Conservation (phyloP, 2,797 vertebrate genomes). For the Pipistrellus pipistrellus region DNA sequence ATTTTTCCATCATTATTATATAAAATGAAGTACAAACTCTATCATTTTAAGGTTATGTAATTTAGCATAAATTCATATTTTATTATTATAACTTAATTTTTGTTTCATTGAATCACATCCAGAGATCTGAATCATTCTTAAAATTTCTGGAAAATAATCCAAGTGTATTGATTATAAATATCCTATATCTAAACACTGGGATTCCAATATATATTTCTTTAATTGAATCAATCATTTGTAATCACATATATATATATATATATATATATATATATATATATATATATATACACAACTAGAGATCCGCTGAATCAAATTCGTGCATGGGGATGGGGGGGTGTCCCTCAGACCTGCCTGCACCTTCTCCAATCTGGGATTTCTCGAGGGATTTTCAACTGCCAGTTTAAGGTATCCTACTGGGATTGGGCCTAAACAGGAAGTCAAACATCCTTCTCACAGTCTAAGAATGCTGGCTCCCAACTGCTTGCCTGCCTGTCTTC, state of each 20-base stretch:
- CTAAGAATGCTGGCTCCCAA: no score
- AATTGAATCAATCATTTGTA: background rate
- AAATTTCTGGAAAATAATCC: slow-evolving; percentile 7
- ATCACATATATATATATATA: background rate
- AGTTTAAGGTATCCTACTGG: no score
- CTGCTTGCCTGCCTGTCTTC: no score
- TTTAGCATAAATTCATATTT: background rate
- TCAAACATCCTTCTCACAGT: no score
- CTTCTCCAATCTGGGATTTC: no score
- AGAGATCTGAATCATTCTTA: slow-evolving; percentile 4
- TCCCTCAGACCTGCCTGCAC: no score
- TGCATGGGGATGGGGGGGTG: no score
- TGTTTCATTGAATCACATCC: background rate
- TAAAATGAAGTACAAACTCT: background rate
- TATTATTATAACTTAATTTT: slow-evolving; percentile 33
- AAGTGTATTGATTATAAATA: background rate
- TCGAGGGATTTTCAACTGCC: no score
- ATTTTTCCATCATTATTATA: background rate
- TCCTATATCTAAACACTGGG: background rate
- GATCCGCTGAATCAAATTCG: no score
- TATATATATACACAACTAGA: no score
- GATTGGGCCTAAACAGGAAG: no score
- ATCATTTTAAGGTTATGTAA: background rate
- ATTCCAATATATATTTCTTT: background rate
- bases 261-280: no score